These are phyloP conservation scores for Cassiopea andromeda DNA, from an alignment of 30 jellyfish, hydroid and myxozoan species.

Conservation along the genomic window DNA sequence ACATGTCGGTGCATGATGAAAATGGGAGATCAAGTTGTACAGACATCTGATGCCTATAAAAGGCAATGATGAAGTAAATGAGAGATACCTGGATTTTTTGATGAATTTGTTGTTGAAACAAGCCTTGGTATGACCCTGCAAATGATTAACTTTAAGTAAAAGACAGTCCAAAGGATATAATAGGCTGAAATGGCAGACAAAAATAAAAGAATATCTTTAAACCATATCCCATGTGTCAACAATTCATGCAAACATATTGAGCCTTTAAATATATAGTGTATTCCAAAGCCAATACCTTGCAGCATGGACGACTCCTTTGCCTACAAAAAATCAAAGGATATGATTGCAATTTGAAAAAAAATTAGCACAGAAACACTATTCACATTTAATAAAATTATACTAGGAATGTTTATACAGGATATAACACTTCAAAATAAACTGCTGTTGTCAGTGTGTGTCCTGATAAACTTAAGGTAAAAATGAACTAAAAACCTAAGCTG, in stretches of 20 bases:
- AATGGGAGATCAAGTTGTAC: no score
- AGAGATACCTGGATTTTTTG: conserved; percentile 45
- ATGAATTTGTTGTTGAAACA: conserved; percentile 41
- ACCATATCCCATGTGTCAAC: neutral
- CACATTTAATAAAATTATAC: no score
- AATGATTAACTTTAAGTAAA: neutral
- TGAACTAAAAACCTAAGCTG: no score
- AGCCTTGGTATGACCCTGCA: conserved; percentile 65
- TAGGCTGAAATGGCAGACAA: neutral
- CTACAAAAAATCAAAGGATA: neutral
- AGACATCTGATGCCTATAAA: no score
- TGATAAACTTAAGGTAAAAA: no score
- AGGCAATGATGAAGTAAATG: neutral
- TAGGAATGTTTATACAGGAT: no score
- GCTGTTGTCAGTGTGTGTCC: no score
- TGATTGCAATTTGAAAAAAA: neutral
- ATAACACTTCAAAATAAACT: no score
- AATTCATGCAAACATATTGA: no score
- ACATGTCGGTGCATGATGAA: no score
- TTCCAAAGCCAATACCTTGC: conserved; percentile 20
- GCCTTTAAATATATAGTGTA: neutral
- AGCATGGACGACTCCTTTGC: conserved; percentile 13
- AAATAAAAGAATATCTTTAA: neutral
- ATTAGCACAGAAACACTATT: neutral
- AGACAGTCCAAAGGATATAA: neutral